These are phyloP conservation scores for Motacilla alba DNA, from an alignment of 2,113 vertebrate genomes.

Conservation along the genomic window DNA sequence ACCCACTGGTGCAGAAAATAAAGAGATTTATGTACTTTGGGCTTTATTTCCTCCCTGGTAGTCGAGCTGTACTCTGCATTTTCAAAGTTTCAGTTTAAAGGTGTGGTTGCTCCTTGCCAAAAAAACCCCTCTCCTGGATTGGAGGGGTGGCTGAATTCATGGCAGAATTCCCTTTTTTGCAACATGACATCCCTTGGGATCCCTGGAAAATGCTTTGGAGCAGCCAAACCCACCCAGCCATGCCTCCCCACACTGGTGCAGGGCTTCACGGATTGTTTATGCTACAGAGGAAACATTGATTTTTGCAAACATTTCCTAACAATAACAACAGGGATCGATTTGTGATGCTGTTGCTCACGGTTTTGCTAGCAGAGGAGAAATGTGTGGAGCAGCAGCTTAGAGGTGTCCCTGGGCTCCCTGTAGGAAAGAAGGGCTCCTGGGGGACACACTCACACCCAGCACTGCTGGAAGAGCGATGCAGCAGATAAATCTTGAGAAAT, in stretches of 20 bases:
- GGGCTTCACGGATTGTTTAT: background rate
- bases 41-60: background rate
- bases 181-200: background rate
- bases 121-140: background rate
- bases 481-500: background rate
- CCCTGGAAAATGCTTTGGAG: background rate
- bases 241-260: fast-evolving
- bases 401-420: background rate
- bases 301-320: background rate
- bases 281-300: background rate
- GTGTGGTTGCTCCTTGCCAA: background rate
- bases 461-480: background rate
- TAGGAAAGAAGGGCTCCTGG: background rate
- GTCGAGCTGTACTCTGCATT: background rate
- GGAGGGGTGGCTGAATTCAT: background rate
- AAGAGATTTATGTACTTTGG: background rate
- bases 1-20: constrained; percentile 34
- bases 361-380: background rate
- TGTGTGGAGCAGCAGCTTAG: background rate
- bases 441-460: background rate
- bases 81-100: background rate
- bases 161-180: background rate
- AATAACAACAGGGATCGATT: background rate
- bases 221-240: background rate
- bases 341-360: background rate